Evolutionary conservation across 2,888 invertebrate species (phyloP).

Genomic region (Meteorus cinctellus): DNA sequence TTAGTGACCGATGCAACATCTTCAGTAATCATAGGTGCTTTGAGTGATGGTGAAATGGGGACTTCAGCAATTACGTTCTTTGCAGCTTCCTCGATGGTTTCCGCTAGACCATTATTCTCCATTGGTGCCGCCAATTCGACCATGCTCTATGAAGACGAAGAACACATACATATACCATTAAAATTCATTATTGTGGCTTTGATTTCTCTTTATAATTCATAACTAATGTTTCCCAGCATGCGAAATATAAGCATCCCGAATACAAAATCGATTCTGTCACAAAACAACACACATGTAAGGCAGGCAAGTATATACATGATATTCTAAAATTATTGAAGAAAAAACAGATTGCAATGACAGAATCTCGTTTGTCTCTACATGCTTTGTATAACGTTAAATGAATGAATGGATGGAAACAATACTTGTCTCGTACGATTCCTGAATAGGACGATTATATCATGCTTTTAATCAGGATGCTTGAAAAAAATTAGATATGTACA

Average conservation of each 20-base stretch:
- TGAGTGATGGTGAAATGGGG: conserved; percentile 58
- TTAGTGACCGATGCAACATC: conserved; percentile 71
- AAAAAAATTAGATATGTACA: conserved; percentile 62
- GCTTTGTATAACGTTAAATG: conserved; percentile 46
- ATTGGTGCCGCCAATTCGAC: conserved; percentile 62
- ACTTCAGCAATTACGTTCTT: conserved; percentile 63
- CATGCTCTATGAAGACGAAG: conserved; percentile 60
- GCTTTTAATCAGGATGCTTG: conserved; percentile 65
- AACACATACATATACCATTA: conserved; percentile 42
- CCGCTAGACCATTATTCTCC: conserved; percentile 65
- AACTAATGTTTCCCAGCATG: conserved; percentile 36
- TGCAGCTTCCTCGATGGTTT: conserved; percentile 63
- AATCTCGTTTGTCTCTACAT: conserved; percentile 49
- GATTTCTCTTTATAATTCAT: background rate
- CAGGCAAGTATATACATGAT: conserved; percentile 35
- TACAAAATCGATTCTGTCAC: conserved; percentile 7
- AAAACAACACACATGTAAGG: background rate
- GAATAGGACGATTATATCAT: conserved; percentile 61
- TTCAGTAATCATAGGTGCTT: conserved; percentile 69
- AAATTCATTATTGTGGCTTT: background rate
- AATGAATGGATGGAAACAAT: background rate
- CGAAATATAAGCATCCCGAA: conserved; percentile 30
- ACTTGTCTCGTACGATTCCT: conserved; percentile 54
- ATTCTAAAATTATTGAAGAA: background rate
- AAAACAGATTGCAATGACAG: background rate